phyloP scores from a whole-genome alignment of 2,888 invertebrate genomes.

The Cephonodes hylas region DNA sequence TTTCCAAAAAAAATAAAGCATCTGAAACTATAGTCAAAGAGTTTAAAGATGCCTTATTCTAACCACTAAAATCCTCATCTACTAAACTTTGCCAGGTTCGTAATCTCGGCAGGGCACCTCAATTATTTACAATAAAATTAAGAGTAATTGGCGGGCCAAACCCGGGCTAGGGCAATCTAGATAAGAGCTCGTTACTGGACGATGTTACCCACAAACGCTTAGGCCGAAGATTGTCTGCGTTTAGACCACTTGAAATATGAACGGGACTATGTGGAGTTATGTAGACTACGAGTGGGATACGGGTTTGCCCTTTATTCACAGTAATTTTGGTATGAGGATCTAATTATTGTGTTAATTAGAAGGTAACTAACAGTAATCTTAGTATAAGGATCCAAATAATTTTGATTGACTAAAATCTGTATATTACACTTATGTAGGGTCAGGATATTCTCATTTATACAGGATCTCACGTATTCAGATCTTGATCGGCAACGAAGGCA shows the following conservation, averaged over 20 bases:
- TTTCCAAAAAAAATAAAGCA: too few relatives aligned
- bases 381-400: too few relatives aligned
- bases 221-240: constrained; percentile 23
- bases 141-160: constrained; percentile 50
- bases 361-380: too few relatives aligned
- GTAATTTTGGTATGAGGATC: background rate
- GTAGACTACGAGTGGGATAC: background rate
- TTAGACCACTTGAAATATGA: constrained; percentile 33
- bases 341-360: too few relatives aligned
- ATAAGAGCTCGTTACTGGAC: constrained; percentile 49
- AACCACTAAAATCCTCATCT: background rate
- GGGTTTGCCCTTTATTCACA: background rate
- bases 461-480: too few relatives aligned
- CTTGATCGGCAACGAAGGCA: too few relatives aligned
- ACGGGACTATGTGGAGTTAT: background rate
- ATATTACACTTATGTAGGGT: too few relatives aligned
- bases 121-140: constrained; percentile 60
- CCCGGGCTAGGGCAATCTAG: constrained; percentile 49
- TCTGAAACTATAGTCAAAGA: background rate
- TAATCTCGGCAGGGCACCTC: constrained; percentile 24
- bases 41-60: background rate
- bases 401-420: too few relatives aligned
- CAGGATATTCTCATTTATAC: too few relatives aligned
- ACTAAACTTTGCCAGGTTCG: background rate
- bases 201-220: constrained; percentile 28